A percentile compares a stretch with the other conserved stretches of the same genome.
phyloP scores from a whole-genome alignment of 2,888 invertebrate species.

The Apotomis betuletana region DNA sequence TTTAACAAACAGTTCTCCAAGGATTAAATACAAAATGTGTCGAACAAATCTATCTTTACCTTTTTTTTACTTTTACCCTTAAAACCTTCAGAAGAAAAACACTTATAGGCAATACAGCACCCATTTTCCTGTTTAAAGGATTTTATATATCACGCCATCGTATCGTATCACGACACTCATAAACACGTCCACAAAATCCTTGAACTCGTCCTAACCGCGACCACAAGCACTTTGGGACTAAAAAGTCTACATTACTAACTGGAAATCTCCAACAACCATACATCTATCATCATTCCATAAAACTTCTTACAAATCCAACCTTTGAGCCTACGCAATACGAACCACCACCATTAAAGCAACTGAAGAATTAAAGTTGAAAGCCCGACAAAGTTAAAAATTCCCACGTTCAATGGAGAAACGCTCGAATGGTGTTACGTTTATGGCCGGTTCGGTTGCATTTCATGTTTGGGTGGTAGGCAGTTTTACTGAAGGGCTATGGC shows the following conservation, averaged over 20 bases:
- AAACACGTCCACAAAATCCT: slow-evolving; percentile 31
- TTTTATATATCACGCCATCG: neutral
- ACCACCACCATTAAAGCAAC: too few relatives aligned
- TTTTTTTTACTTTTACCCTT: too few relatives aligned
- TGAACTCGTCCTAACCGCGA: slow-evolving; percentile 16
- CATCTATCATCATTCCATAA: neutral
- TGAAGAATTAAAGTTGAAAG: neutral
- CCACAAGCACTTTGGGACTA: slow-evolving; percentile 36
- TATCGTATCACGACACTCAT: slow-evolving; percentile 13
- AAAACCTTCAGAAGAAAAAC: too few relatives aligned
- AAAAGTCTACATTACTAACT: slow-evolving; percentile 35
- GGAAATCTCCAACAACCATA: slow-evolving; percentile 19
- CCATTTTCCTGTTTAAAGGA: neutral
- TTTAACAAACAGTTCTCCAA: too few relatives aligned
- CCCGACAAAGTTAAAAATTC: slow-evolving; percentile 3
- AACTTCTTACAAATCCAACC: neutral
- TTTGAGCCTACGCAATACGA: neutral
- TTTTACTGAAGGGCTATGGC: slow-evolving; percentile 27
- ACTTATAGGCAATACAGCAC: neutral
- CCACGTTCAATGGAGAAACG: slow-evolving; percentile 3
- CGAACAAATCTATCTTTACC: too few relatives aligned
- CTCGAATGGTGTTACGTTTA: neutral
- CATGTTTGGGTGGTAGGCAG: slow-evolving; percentile 8
- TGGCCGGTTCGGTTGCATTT: neutral
- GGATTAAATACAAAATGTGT: too few relatives aligned